Base-by-base conservation (phyloP, 2,888 invertebrate species). In the Rhamnusium bicolor region DNA sequence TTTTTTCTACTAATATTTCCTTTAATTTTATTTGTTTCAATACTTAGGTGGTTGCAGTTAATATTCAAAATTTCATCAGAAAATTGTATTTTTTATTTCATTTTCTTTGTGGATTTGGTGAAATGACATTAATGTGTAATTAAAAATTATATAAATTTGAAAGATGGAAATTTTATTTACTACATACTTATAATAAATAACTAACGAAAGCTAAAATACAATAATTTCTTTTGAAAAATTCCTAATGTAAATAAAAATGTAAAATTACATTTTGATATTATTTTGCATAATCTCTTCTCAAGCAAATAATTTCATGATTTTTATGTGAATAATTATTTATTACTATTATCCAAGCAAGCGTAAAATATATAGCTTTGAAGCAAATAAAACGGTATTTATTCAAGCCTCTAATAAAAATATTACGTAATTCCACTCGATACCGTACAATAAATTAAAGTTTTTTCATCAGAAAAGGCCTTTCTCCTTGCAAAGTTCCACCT, bases 401-500 rank as follows among this genome's bases (percentile, higher is more conserved):
- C 12, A n/a, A n/a, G 40, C 40, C n/a, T n/a, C 12, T n/a, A 40
- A 40, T 51, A 51, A 51, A 51, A 51, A 18, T 1, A 51, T 51
- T 51, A 19, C 12, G 18, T 51, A 51, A 51, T 51, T 12, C 40
- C n/a, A 2, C 40, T 40, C 6, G 18, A 10, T 51, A 51, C 19
- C 19, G 51, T 51, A 51, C 18, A 51, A 51, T 51, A 16, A 51
- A 51, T 51, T 51, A 19, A 7, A 51, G 1, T 4, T 19, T 51
- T 51, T 51, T 51, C 19, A 16, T 5, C 19, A 10, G 16, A 51
- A 46, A 46, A 16, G 5, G 51, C 51, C 51, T 51, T 51, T 51
- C 51, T 51, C 51, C 51, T 51, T 19, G 8, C 51, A 2, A 51
- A 51, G 18, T 51, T 18, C 51, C 51, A 51, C 51, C 51, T 51